These are phyloP conservation scores for Idaea straminata DNA, from an alignment of 2,888 invertebrate genomes.

Conservation along the genomic window DNA sequence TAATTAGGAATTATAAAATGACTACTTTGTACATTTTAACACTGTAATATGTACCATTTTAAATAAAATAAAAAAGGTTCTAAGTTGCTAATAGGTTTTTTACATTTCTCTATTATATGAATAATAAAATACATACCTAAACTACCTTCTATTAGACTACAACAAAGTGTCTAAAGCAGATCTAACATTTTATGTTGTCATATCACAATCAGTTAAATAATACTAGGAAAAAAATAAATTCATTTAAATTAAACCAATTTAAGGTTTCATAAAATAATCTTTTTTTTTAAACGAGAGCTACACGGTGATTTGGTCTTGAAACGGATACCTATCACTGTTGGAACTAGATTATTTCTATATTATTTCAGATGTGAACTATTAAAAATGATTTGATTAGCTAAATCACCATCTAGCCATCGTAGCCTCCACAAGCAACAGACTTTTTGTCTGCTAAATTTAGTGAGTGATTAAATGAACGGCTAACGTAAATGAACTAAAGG, in stretches of 20 bases:
- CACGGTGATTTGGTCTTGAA: background rate
- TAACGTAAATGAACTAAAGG: too few relatives aligned
- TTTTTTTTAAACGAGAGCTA: constrained; percentile 11
- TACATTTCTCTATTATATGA: background rate
- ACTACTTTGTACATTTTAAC: background rate
- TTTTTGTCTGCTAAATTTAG: background rate
- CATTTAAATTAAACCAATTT: constrained; percentile 19
- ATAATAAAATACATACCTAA: background rate
- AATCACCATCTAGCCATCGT: background rate
- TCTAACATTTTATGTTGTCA: constrained; percentile 38
- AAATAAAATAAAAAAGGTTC: background rate
- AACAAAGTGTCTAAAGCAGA: constrained; percentile 19
- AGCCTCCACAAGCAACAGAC: background rate
- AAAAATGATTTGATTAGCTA: background rate
- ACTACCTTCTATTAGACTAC: constrained; percentile 10
- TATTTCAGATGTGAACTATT: too few relatives aligned
- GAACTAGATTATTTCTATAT: too few relatives aligned
- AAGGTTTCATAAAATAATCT: constrained; percentile 17
- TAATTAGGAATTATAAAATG: background rate
- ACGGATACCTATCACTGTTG: too few relatives aligned
- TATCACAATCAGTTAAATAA: constrained; percentile 37
- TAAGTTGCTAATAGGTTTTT: background rate
- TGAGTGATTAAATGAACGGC: background rate
- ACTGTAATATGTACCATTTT: background rate
- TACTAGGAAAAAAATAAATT: constrained; percentile 28